Percentiles rank a stretch among this genome's conserved stretches.
phyloP scores from a whole-genome alignment of 1,140 invertebrate species.

The Hermetia illucens region DNA sequence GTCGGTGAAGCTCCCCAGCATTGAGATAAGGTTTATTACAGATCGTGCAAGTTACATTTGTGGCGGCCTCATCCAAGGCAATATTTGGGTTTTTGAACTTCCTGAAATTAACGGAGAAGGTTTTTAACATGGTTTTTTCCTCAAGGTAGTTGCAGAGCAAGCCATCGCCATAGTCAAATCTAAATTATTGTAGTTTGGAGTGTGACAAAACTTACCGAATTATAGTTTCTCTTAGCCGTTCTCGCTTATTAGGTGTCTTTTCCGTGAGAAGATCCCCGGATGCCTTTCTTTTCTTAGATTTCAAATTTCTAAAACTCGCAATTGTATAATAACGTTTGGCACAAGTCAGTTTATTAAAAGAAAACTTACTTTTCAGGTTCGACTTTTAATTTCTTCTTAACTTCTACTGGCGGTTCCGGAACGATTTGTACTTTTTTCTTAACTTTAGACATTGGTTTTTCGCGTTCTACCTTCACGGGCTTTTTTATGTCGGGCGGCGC shows the following conservation, averaged over 20 bases:
- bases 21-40: not conserved
- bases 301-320: no score
- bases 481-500: no score
- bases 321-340: no score
- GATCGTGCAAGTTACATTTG: not conserved
- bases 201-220: no score
- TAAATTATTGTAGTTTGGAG: not conserved
- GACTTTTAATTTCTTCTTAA: no score
- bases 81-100: not conserved
- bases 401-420: no score
- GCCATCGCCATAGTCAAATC: not conserved
- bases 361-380: no score
- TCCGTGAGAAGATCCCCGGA: not conserved
- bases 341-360: no score
- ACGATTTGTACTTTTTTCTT: no score
- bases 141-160: not conserved
- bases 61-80: not conserved
- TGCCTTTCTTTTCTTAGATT: no score
- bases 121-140: not conserved
- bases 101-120: not conserved
- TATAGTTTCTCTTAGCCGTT: slow-evolving; percentile 1
- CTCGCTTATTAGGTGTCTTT: slow-evolving; percentile 1
- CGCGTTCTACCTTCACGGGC: no score
- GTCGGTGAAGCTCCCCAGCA: slow-evolving; percentile 14
- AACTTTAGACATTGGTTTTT: no score